Base-by-base conservation (phyloP, 1,140 invertebrate genomes). In the Microplitis demolitor region DNA sequence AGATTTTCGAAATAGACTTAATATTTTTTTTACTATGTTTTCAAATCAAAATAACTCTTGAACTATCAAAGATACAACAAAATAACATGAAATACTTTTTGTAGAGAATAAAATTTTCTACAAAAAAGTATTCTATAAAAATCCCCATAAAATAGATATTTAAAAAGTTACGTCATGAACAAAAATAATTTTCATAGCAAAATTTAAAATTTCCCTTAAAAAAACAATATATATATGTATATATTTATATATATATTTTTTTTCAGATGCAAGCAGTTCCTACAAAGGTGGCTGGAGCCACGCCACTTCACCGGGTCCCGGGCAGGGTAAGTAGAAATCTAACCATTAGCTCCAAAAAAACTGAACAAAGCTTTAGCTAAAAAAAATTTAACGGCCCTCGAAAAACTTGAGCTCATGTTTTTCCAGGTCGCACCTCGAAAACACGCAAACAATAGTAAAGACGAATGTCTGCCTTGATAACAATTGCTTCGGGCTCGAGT, bases 261-360 rank as follows among this genome's bases (percentile, higher is more conserved):
- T 86, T 86, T 71, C 83, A 87, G 80, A 90, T 90, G 80, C 89
- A 88, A 90, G 91, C 86, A 90, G 89, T 62, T 89, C 90, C 72
- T 91, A 91, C 83, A 91, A 91, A 87, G 90, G 89, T 74, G 90
- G 90, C 84, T 91, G 91, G 90, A 90, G 89, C 76, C 90, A 91
- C 83, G 87, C 89, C 63, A 85, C 90, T 37, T 88, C 88, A 60
- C 90, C 90, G 75, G 82, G 85, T 77, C 86, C 86, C 82, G 85
- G 85, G 79, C 86, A 87, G 79, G 86, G 86, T 87, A 62, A 85
- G 84, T 54, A 14, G 45, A 54, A 24, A 4, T 11, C 16, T 24
- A 58, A 58, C 24, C 24, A 58, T 54, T 54, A 14, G 2, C 24
- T 24, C 16, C 14, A 61, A 62, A 35, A 37, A 51, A n/a, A n/a